These are phyloP conservation scores for Acipenser ruthenus DNA, from an alignment of 2,797 vertebrate species.

Conservation along the genomic window DNA sequence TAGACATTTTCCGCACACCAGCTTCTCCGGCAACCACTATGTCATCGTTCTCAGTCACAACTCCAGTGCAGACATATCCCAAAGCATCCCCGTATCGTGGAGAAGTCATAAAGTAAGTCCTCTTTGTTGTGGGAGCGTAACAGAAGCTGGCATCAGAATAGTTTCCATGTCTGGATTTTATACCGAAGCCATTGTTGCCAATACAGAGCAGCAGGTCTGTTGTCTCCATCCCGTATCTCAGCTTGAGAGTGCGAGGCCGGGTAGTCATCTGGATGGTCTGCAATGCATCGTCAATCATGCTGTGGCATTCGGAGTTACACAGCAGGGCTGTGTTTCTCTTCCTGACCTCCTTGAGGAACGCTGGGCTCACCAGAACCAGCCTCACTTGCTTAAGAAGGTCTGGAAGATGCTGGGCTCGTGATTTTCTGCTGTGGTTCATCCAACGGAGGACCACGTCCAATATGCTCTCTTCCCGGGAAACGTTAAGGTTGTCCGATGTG, in stretches of 20 bases:
- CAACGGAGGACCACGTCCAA: slow-evolving; percentile 76
- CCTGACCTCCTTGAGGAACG: slow-evolving; percentile 67
- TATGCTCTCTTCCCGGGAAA: slow-evolving; percentile 79
- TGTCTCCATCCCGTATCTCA: slow-evolving; percentile 83
- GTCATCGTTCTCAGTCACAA: slow-evolving; percentile 67
- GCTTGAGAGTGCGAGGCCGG: slow-evolving; percentile 48
- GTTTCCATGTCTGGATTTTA: slow-evolving; percentile 62
- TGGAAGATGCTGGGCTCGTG: slow-evolving; percentile 53
- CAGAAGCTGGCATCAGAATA: slow-evolving; percentile 77
- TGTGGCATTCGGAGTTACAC: slow-evolving; percentile 62
- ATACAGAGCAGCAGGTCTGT: slow-evolving; percentile 75
- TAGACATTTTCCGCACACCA: slow-evolving; percentile 53
- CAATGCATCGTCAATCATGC: slow-evolving; percentile 67
- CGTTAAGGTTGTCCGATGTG: slow-evolving; percentile 76
- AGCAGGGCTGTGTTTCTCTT: slow-evolving; percentile 70
- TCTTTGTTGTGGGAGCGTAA: slow-evolving; percentile 55
- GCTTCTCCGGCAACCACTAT: slow-evolving; percentile 73
- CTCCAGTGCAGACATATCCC: slow-evolving; percentile 66
- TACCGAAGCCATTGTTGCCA: slow-evolving; percentile 64
- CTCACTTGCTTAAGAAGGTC: slow-evolving; percentile 70
- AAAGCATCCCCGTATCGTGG: slow-evolving; percentile 62
- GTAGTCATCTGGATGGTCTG: slow-evolving; percentile 53
- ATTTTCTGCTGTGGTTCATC: slow-evolving; percentile 59
- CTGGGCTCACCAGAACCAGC: slow-evolving; percentile 69
- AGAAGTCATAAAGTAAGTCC: slow-evolving; percentile 72